phyloP scores from a whole-genome alignment of 1,140 invertebrate species.

The Cyclina sinensis region DNA sequence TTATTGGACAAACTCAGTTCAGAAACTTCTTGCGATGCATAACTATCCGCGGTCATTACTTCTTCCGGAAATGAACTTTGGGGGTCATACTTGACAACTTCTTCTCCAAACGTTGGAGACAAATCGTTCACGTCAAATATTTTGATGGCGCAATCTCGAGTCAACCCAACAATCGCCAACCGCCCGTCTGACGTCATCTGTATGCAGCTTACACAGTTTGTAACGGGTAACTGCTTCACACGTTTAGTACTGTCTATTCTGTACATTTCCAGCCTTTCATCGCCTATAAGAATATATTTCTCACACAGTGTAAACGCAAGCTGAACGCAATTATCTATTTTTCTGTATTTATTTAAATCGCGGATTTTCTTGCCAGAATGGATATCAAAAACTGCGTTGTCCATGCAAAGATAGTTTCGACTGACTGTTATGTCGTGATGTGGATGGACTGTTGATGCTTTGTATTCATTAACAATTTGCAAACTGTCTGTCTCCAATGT shows the following conservation, averaged over 20 bases:
- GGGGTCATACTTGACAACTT: conserved; percentile 44
- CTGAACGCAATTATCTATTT: conserved; percentile 30
- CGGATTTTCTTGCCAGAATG: conserved; percentile 49
- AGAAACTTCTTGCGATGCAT: conserved; percentile 62
- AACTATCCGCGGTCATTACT: conserved; percentile 46
- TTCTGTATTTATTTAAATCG: conserved; percentile 56
- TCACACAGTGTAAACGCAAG: conserved; percentile 43
- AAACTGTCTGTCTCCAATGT: conserved; percentile 46
- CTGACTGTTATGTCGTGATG: conserved; percentile 23
- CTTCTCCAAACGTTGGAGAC: conserved; percentile 52
- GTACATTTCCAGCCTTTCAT: conserved; percentile 42
- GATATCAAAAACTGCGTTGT: conserved; percentile 54
- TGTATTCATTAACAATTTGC: conserved; percentile 29
- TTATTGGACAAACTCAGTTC: conserved; percentile 48
- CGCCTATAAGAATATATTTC: conserved; percentile 61
- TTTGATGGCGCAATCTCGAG: conserved; percentile 46
- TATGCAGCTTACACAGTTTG: conserved; percentile 36
- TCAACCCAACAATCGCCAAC: conserved; percentile 46
- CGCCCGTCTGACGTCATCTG: conserved; percentile 44
- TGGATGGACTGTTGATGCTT: background rate
- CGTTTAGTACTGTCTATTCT: conserved; percentile 31
- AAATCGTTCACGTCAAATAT: conserved; percentile 53
- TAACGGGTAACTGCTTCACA: conserved; percentile 39
- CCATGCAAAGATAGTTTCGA: conserved; percentile 51
- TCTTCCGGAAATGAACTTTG: conserved; percentile 46